Evolutionary conservation across 2,113 vertebrate genomes (phyloP), one percentile per base, ranked within the genome.

Genomic region (Myrmecobius fasciatus): DNA sequence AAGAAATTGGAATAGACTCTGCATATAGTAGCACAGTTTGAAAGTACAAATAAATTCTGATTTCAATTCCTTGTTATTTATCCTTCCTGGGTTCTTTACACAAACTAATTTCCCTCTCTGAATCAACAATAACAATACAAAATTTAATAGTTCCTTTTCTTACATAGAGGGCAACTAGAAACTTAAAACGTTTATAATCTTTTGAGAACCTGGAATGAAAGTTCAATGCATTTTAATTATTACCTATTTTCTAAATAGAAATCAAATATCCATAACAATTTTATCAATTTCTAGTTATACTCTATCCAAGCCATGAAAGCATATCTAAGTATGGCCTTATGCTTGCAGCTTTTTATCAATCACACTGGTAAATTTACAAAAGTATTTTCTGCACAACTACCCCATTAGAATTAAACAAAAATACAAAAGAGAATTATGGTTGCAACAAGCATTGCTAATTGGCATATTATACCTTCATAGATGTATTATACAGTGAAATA

Each of bases 401-500:
- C 36, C 60, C 36, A 43, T 24, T 83, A 83, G 67, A 83, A 17
- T 88, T 46, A 48, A 88, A 48, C 43, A 93, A 93, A 88, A 48
- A 93, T 93, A n/a, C 43, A 25, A 43, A 43, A 92, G 49, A 56
- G 31, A n/a, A 51, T n/a, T 60, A 94, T 4, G 36, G 36, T 46
- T 53, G 67, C 52, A 94, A 92, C 52, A 52, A 20, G 90, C 8
- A 46, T 43, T 25, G 36, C 0, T 91, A 89, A 96, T 88, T 26
- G 12, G 67, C n/a, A 97, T 98, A 98, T 98, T 97, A 91, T 98
- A 99, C 99, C 99, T 99, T 99, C 99, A 99, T 99, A 98, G 98
- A 98, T 96, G 99, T 99, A 98, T 99, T 99, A 98, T 99, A 99
- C 95, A 99, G 98, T 89, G 99, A 99, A 98, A 99, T 99, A 98